These are phyloP conservation scores for Phrynocephalus vlangalii DNA, from an alignment of 2,797 vertebrate species.

Conservation along the genomic window DNA sequence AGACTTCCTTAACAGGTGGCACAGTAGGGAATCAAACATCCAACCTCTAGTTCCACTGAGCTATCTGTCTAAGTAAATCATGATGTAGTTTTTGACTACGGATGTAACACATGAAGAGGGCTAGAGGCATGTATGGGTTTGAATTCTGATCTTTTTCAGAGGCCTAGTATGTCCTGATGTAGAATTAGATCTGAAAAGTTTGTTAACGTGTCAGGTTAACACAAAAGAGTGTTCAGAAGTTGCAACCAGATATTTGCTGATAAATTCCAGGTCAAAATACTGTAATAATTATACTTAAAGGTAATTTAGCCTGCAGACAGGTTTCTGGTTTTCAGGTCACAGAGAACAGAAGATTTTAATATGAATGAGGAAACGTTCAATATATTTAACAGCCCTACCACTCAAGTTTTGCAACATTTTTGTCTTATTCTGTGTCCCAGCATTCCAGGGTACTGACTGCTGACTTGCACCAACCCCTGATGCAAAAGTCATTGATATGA, in stretches of 20 bases:
- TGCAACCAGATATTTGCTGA: background rate
- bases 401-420: constrained; percentile 60
- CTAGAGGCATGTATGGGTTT: background rate
- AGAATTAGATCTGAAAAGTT: too few relatives aligned
- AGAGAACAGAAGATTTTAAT: constrained; percentile 46
- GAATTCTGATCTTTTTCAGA: background rate
- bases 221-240: constrained; percentile 21
- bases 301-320: constrained; percentile 49
- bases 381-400: constrained; percentile 44
- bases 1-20: too few relatives aligned
- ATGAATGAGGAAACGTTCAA: constrained; percentile 36
- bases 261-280: constrained; percentile 28
- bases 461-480: constrained; percentile 57
- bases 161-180: background rate
- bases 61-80: too few relatives aligned
- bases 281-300: background rate
- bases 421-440: constrained; percentile 56
- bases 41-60: too few relatives aligned
- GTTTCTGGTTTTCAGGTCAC: constrained; percentile 33
- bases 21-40: too few relatives aligned
- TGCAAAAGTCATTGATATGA: constrained; percentile 49
- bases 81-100: too few relatives aligned
- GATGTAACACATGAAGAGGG: too few relatives aligned
- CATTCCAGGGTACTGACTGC: constrained; percentile 61
- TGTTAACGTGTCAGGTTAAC: background rate